Conservation (phyloP, 1,140 invertebrate species). For the Brachionus rubens region DNA sequence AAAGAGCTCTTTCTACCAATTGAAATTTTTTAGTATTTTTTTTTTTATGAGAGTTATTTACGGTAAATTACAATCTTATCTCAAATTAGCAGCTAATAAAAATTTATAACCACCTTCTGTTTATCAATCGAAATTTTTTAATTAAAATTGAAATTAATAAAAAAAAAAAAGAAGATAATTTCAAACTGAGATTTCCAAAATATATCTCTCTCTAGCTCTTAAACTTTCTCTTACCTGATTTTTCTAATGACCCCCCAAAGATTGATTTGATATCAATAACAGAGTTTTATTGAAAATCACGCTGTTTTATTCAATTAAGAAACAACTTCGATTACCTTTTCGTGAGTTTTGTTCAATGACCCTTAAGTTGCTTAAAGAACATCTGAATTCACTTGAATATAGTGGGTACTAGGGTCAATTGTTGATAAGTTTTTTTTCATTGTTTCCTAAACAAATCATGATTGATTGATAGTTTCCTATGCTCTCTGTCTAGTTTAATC, state of each 20-base stretch:
- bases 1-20: background rate
- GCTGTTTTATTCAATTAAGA: constrained; percentile 43
- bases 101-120: constrained; percentile 41
- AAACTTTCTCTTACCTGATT: background rate
- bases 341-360: background rate
- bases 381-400: constrained; percentile 18
- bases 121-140: constrained; percentile 1
- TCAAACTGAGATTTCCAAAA: constrained; percentile 9
- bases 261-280: too few species aligned
- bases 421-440: background rate
- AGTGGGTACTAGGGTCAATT: constrained; percentile 8
- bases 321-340: constrained; percentile 5
- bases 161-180: background rate
- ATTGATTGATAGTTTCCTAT: constrained; percentile 17
- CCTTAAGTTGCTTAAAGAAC: background rate
- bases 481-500: too few species aligned
- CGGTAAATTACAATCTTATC: constrained; percentile 11
- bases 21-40: constrained; percentile 18
- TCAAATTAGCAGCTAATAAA: constrained; percentile 41
- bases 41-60: constrained; percentile 9
- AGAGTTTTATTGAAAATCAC: background rate
- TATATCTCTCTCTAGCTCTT: background rate
- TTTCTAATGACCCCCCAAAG: constrained; percentile 20
- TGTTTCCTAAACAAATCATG: background rate
- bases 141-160: background rate